Evolutionary conservation across 2,888 invertebrate species (phyloP).

Genomic region (Eilema caniola): DNA sequence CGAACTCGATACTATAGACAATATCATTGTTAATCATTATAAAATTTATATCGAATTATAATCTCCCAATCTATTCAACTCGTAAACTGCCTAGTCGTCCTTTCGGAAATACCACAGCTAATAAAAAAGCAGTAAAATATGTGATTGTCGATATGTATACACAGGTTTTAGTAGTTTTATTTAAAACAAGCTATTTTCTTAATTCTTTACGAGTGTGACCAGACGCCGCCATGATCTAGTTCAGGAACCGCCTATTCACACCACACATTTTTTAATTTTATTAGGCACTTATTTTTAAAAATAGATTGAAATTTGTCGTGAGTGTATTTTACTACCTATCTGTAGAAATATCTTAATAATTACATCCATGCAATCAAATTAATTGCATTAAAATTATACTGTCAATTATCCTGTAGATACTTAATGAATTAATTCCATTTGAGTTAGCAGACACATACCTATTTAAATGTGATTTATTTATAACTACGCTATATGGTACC

Average conservation of each 20-base stretch:
- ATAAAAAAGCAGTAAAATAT: constrained; percentile 75
- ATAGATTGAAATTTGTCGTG: constrained; percentile 26
- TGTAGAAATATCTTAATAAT: constrained; percentile 9
- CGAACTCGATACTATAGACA: constrained; percentile 65
- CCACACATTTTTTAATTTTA: constrained; percentile 43
- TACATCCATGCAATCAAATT: neutral
- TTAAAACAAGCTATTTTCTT: constrained; percentile 54
- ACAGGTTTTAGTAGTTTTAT: constrained; percentile 52
- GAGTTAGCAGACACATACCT: neutral
- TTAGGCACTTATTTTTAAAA: constrained; percentile 36
- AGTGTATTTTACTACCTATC: constrained; percentile 10
- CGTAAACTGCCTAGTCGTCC: constrained; percentile 59
- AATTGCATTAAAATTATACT: neutral
- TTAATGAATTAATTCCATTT: neutral
- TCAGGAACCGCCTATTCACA: constrained; percentile 40
- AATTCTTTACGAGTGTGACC: constrained; percentile 49
- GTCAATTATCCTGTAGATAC: neutral
- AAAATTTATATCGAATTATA: constrained; percentile 81
- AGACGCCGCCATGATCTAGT: constrained; percentile 45
- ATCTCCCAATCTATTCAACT: constrained; percentile 73
- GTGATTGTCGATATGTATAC: constrained; percentile 64
- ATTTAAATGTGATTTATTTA: neutral
- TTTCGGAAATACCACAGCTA: constrained; percentile 64
- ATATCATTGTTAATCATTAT: constrained; percentile 83
- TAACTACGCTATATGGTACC: neutral